These are phyloP conservation scores for Beris morrisii DNA, from an alignment of 2,888 invertebrate genomes.

Conservation along the genomic window DNA sequence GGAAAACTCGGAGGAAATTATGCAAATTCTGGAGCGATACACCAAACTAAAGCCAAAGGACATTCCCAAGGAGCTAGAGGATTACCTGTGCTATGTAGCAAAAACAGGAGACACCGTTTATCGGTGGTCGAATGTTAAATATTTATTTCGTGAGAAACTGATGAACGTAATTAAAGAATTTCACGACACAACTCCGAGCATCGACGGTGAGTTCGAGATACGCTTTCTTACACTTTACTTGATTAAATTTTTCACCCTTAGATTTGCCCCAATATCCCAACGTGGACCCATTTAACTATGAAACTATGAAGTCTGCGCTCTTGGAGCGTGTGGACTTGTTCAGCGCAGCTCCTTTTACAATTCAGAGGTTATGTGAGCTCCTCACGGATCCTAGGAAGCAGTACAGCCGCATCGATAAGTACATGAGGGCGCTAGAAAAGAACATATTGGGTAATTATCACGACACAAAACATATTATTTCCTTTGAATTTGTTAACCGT, in stretches of 20 bases:
- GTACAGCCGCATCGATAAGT: conserved; percentile 94
- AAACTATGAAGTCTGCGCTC: conserved; percentile 81
- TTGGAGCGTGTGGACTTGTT: conserved; percentile 81
- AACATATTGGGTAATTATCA: conserved; percentile 67
- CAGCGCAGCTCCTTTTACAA: conserved; percentile 90
- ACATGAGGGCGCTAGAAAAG: conserved; percentile 95
- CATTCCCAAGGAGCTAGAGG: conserved; percentile 86
- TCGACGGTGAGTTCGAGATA: conserved; percentile 49
- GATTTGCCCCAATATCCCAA: conserved; percentile 88
- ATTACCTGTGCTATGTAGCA: conserved; percentile 86
- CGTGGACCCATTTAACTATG: conserved; percentile 87
- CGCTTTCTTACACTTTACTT: neutral
- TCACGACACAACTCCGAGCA: conserved; percentile 73
- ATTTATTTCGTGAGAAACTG: conserved; percentile 85
- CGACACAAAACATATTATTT: too few relatives aligned
- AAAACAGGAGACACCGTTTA: conserved; percentile 93
- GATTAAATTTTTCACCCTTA: conserved; percentile 47
- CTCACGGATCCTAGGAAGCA: conserved; percentile 89
- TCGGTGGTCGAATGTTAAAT: conserved; percentile 86
- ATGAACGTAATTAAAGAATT: conserved; percentile 85
- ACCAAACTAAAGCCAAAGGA: conserved; percentile 75
- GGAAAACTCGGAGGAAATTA: conserved; percentile 78
- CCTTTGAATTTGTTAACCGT: too few relatives aligned
- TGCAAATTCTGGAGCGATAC: conserved; percentile 82
- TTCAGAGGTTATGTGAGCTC: conserved; percentile 93